Evolutionary conservation across 1,140 invertebrate genomes (phyloP), one percentile per base, ranked within the genome.

Genomic region (Diorhabda elongata): DNA sequence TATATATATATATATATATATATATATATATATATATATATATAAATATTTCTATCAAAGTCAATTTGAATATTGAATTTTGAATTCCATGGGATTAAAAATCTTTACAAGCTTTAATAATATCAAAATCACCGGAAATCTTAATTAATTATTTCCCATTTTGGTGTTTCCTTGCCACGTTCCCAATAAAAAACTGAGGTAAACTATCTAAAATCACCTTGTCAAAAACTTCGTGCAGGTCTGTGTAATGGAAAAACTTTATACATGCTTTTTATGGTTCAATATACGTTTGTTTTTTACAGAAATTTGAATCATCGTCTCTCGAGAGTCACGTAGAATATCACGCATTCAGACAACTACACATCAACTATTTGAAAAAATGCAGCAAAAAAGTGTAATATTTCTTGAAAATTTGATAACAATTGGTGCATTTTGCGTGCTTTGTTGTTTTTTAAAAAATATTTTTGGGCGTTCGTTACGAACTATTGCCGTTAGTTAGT

Each of bases 371-470:
- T 62, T 44, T 47, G 44, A 52, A 52, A 52, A 52, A n/a, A 52
- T 52, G n/a, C 47, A 44, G 61, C 61, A 62, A 44, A n/a, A 44
- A 62, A 62, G 44, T 44, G n/a, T 62, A 11, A 42, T 44, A 44
- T 44, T 11, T 62, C n/a, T 62, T 44, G 42, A 11, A 62, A 62
- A 26, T 44, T 62, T 11, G 42, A 62, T 44, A 43, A 62, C 61
- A 62, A 62, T 62, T 44, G 61, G 61, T 62, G 61, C 61, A 62
- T 44, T 43, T n/a, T 44, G 44, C 43, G 61, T 62, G 61, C 61
- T 62, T 62, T 62, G 61, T 62, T 62, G n/a, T 62, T 62, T 62
- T 52, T 52, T 52, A 52, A 62, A 42, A 62, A 62, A 44, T 62
- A 7, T 44, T 62, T 62, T 44, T 62, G 8, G 6, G n/a, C 43